Evolutionary conservation across 1,140 invertebrate species (phyloP).

Genomic region (Neodiprion pinetum): DNA sequence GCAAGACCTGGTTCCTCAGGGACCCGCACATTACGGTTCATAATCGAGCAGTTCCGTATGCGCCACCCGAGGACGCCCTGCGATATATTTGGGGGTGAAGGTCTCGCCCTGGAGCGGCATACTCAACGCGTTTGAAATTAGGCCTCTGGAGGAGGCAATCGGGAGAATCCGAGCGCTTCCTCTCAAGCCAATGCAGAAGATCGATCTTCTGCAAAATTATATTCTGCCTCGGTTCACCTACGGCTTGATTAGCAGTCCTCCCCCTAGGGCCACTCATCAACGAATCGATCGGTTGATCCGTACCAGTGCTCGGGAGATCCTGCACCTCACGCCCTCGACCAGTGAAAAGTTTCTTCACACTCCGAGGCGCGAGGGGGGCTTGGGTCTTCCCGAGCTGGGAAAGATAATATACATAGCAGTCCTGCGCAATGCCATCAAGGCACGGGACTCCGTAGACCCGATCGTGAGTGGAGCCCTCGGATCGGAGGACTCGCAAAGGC

Average conservation of each 20-base stretch:
- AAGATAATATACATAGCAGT: slow-evolving; percentile 21
- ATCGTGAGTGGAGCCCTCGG: slow-evolving; percentile 18
- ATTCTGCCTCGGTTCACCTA: slow-evolving; percentile 36
- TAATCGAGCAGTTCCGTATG: neutral
- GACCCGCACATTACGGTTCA: slow-evolving; percentile 21
- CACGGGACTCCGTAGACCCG: slow-evolving; percentile 21
- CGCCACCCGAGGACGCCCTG: slow-evolving; percentile 8
- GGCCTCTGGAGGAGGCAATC: slow-evolving; percentile 14
- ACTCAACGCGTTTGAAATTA: slow-evolving; percentile 17
- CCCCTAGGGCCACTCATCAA: slow-evolving; percentile 20
- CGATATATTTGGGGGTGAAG: slow-evolving; percentile 35
- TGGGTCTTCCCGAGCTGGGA: slow-evolving; percentile 32
- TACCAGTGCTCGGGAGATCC: slow-evolving; percentile 22
- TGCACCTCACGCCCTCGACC: slow-evolving; percentile 28
- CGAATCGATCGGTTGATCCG: slow-evolving; percentile 31
- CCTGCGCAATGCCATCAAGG: slow-evolving; percentile 29
- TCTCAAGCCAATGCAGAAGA: slow-evolving; percentile 37
- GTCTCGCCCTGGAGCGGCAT: slow-evolving; percentile 33
- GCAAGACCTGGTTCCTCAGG: slow-evolving; percentile 31
- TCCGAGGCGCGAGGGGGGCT: slow-evolving; percentile 38
- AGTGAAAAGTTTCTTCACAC: slow-evolving; percentile 31
- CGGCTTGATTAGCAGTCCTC: slow-evolving; percentile 10
- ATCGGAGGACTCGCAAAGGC: neutral
- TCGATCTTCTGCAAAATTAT: slow-evolving; percentile 31
- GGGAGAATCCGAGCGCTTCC: slow-evolving; percentile 18